Conservation (phyloP, 2,888 invertebrate species). For the Trichacis sp. region DNA sequence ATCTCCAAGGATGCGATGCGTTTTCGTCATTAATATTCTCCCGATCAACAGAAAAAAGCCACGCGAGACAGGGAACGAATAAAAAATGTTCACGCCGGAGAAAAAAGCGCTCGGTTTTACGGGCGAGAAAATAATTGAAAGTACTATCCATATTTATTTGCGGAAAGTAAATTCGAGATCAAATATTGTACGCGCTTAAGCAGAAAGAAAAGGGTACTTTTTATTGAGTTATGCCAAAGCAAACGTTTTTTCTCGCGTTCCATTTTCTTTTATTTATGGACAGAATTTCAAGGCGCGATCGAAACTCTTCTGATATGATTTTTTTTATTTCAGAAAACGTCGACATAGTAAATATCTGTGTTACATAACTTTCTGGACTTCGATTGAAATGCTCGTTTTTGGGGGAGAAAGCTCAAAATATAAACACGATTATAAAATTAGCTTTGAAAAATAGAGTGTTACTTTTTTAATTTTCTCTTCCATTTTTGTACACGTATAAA, state of each 20-base stretch:
- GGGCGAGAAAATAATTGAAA: background rate
- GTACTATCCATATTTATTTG: conserved; percentile 5
- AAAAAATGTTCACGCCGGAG: too few relatives aligned
- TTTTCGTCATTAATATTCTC: too few relatives aligned
- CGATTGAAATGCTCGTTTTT: background rate
- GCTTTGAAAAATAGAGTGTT: conserved; percentile 37
- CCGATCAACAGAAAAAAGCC: too few relatives aligned
- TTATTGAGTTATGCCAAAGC: conserved; percentile 34
- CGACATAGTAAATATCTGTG: background rate
- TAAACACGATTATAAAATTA: conserved; percentile 25
- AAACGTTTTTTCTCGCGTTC: conserved; percentile 26
- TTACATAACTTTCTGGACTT: conserved; percentile 12
- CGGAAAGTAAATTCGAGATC: conserved; percentile 1
- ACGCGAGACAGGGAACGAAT: too few relatives aligned
- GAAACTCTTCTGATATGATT: conserved; percentile 41
- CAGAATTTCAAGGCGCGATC: conserved; percentile 40
- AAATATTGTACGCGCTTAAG: conserved; percentile 18
- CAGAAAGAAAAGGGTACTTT: conserved; percentile 25
- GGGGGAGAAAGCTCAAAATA: background rate
- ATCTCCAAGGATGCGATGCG: too few relatives aligned
- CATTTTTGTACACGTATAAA: conserved; percentile 33
- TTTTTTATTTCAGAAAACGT: conserved; percentile 25
- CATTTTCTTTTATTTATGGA: conserved; percentile 30
- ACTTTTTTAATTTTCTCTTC: conserved; percentile 6
- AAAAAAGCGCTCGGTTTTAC: background rate